These are phyloP conservation scores for Monomorium pharaonis DNA, from an alignment of 1,140 invertebrate genomes.

Conservation along the genomic window DNA sequence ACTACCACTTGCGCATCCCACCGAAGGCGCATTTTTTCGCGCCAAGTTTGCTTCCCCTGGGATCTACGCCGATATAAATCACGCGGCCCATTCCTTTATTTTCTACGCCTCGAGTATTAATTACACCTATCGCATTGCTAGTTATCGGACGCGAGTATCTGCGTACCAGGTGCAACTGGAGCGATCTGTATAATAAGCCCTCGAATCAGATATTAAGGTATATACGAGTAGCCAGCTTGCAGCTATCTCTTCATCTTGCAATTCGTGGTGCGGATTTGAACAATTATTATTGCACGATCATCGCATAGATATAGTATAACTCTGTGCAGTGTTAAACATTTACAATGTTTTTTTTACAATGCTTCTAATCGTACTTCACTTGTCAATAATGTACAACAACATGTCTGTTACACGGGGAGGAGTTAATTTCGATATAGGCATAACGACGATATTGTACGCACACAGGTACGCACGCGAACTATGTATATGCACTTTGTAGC, in stretches of 20 bases:
- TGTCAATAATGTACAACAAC: not conserved
- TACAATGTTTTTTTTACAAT: constrained; percentile 12
- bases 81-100: constrained; percentile 44
- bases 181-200: constrained; percentile 50
- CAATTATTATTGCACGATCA: constrained; percentile 7
- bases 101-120: constrained; percentile 55
- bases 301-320: not conserved
- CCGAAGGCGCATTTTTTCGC: constrained; percentile 27
- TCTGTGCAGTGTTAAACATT: not conserved
- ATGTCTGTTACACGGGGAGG: not conserved
- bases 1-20: not conserved
- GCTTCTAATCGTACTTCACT: not conserved
- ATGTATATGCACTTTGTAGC: not conserved
- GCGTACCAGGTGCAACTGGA: constrained; percentile 59
- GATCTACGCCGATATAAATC: constrained; percentile 59
- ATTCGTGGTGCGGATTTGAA: not conserved
- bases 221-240: constrained; percentile 11
- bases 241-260: constrained; percentile 6
- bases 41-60: constrained; percentile 30
- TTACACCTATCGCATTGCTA: constrained; percentile 65
- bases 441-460: not conserved
- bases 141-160: constrained; percentile 58
- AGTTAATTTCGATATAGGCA: constrained; percentile 1
- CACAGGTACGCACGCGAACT: not conserved
- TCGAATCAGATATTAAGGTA: constrained; percentile 52